Evolutionary conservation across 2,888 invertebrate species (phyloP).

Genomic region (Rhyacophila evoluta): DNA sequence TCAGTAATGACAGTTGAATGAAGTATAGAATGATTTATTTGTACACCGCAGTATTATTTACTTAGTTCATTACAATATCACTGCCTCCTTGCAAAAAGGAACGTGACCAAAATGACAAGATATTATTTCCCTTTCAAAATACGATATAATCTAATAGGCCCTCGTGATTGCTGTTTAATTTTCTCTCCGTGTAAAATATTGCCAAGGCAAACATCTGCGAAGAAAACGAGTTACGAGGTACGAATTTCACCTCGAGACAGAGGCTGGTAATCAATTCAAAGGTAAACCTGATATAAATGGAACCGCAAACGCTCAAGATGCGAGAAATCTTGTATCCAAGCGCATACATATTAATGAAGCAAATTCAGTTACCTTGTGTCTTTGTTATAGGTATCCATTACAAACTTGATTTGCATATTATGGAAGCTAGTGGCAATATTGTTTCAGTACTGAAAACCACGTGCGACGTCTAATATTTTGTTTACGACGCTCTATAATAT

Average conservation of each 20-base stretch:
- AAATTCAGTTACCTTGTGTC: constrained; percentile 25
- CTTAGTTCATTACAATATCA: too few species aligned
- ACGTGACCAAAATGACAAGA: too few species aligned
- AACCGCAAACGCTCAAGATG: not conserved
- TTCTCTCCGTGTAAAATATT: not conserved
- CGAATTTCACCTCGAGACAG: not conserved
- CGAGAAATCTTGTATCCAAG: constrained; percentile 5
- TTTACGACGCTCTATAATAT: not conserved
- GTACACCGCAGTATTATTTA: too few species aligned
- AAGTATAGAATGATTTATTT: too few species aligned
- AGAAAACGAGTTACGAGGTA: not conserved
- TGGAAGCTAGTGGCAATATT: not conserved
- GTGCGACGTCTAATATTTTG: not conserved
- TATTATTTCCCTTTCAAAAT: too few species aligned
- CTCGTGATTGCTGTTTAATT: not conserved
- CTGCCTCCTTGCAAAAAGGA: too few species aligned
- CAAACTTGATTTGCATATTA: constrained; percentile 15
- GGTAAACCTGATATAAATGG: not conserved
- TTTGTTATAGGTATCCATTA: constrained; percentile 33
- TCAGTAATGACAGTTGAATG: too few species aligned
- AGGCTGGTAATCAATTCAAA: constrained; percentile 16
- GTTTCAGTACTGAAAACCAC: not conserved
- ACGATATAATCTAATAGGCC: not conserved
- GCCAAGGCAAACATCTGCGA: not conserved
- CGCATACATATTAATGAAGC: constrained; percentile 34